phyloP scores from a whole-genome alignment of 2,888 invertebrate species.

The Crossocerus cetratus region DNA sequence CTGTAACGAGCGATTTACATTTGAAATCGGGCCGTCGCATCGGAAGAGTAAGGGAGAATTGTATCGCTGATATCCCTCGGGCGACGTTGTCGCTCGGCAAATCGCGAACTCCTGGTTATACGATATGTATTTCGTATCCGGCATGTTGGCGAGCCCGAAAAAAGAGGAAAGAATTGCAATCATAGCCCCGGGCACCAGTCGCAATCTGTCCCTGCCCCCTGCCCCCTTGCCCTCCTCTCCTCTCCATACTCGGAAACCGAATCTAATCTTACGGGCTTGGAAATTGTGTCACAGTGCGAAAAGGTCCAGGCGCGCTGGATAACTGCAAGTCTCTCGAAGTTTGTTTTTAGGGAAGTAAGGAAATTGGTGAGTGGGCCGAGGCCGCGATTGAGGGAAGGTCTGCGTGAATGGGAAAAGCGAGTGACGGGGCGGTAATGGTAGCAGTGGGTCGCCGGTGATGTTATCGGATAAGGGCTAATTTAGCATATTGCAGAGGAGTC shows the following conservation, averaged over 20 bases:
- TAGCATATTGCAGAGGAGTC: conserved; percentile 28
- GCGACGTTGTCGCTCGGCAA: conserved; percentile 58
- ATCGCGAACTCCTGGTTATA: conserved; percentile 59
- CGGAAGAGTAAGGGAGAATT: conserved; percentile 49
- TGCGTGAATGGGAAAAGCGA: too few species aligned
- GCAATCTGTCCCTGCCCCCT: conserved; percentile 49
- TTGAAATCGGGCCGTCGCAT: conserved; percentile 60
- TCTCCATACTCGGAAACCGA: conserved; percentile 7
- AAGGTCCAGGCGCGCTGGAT: too few species aligned
- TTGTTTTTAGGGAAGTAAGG: too few species aligned
- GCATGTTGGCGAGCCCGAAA: conserved; percentile 20
- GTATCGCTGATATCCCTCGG: conserved; percentile 53
- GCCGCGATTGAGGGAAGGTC: too few species aligned
- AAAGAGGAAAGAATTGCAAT: conserved; percentile 34
- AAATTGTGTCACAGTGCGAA: too few species aligned
- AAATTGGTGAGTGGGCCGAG: too few species aligned
- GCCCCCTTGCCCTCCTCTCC: conserved; percentile 20
- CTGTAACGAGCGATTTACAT: conserved; percentile 65
- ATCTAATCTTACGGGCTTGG: too few species aligned
- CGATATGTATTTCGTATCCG: conserved; percentile 51
- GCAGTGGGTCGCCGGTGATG: neutral
- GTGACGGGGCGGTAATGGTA: neutral
- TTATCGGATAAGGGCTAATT: neutral
- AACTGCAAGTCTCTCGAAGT: too few species aligned
- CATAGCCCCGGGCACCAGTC: conserved; percentile 50